Evolutionary conservation across 2,797 vertebrate species (phyloP).

Genomic region (Remorina albescens): DNA sequence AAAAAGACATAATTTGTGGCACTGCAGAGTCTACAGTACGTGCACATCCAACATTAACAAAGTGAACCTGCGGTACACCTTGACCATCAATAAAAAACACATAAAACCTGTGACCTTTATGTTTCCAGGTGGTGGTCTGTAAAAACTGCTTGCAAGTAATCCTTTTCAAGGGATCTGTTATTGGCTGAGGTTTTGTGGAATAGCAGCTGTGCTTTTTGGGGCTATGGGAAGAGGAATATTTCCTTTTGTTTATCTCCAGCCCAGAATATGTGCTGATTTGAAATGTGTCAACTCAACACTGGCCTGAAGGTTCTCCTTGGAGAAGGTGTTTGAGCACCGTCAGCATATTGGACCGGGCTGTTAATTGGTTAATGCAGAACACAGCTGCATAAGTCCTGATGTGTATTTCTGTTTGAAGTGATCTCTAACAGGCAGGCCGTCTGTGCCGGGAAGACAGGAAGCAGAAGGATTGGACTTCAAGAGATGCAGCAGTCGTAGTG

Average conservation of each 20-base stretch:
- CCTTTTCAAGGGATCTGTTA: constrained; percentile 33
- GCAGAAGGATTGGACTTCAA: constrained; percentile 10
- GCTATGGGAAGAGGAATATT: constrained; percentile 19
- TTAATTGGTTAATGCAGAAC: constrained; percentile 55
- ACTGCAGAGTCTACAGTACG: too few species aligned
- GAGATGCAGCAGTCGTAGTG: constrained; percentile 14
- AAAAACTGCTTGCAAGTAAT: constrained; percentile 46
- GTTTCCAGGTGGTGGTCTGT: not conserved
- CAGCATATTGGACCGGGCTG: constrained; percentile 59
- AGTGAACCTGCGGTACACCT: too few species aligned
- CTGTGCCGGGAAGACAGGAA: not conserved
- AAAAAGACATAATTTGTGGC: too few species aligned
- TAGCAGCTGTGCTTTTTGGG: constrained; percentile 26
- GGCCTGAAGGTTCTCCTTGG: constrained; percentile 54
- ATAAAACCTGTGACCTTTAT: constrained; percentile 44
- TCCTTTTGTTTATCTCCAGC: constrained; percentile 47
- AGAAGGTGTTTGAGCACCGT: constrained; percentile 57
- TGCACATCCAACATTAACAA: too few species aligned
- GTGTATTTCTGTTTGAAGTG: constrained; percentile 37
- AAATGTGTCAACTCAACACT: constrained; percentile 65
- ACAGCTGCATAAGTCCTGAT: constrained; percentile 19
- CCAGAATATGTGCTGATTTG: constrained; percentile 55
- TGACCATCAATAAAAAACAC: constrained; percentile 2
- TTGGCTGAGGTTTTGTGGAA: constrained; percentile 32
- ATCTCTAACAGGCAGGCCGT: constrained; percentile 45